A percentile compares a stretch with the other conserved stretches of the same genome.
Evolutionary conservation across 1,140 invertebrate species (phyloP).

Genomic region (Trachymyrmex cornetzi): DNA sequence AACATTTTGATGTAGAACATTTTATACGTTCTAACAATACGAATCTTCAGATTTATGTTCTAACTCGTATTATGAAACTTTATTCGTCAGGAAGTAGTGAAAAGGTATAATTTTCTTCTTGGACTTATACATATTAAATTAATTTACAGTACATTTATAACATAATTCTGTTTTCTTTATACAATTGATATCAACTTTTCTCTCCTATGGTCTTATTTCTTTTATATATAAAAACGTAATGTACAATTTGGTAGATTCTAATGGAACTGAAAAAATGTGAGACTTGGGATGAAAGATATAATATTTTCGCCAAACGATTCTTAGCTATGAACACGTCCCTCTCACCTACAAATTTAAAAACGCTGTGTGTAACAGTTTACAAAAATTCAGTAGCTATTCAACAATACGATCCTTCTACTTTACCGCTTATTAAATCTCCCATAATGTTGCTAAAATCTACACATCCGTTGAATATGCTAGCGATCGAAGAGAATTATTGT

Average conservation of each 20-base stretch:
- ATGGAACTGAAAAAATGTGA: constrained; percentile 81
- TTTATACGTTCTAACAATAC: too few relatives aligned
- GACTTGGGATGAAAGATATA: constrained; percentile 82
- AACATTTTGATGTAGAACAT: too few relatives aligned
- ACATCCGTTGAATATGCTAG: constrained; percentile 84
- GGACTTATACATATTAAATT: too few relatives aligned
- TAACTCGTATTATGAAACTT: too few relatives aligned
- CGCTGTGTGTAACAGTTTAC: constrained; percentile 86
- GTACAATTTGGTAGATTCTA: constrained; percentile 76
- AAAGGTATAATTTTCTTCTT: too few relatives aligned
- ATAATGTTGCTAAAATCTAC: constrained; percentile 89
- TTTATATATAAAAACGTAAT: constrained; percentile 1
- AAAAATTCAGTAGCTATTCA: constrained; percentile 87
- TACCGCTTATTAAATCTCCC: constrained; percentile 85
- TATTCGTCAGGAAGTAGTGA: too few relatives aligned
- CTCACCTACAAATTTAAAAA: constrained; percentile 83
- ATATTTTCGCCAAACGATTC: constrained; percentile 72
- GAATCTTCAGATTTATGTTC: too few relatives aligned
- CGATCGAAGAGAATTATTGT: constrained; percentile 89
- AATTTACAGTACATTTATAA: too few relatives aligned
- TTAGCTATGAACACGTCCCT: constrained; percentile 41
- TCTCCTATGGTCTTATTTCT: too few relatives aligned
- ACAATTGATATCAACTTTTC: too few relatives aligned
- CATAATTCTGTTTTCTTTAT: too few relatives aligned
- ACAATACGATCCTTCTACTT: constrained; percentile 83